Evolutionary conservation across 1,140 invertebrate genomes (phyloP).

Genomic region (Druon quercuslanigerum): DNA sequence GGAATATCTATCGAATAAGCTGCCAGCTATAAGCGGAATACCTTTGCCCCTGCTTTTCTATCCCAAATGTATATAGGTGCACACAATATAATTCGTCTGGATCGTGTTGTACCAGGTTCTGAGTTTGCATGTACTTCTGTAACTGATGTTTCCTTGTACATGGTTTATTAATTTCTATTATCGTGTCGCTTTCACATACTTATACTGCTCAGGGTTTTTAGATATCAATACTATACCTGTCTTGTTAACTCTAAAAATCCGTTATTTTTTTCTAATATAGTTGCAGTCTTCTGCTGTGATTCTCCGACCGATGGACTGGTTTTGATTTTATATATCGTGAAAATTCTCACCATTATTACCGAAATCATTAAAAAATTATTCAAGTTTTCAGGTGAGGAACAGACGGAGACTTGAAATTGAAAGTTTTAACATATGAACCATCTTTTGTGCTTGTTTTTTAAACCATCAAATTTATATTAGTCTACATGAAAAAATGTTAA

Average conservation of each 20-base stretch:
- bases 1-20: constrained; percentile 68
- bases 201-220: neutral
- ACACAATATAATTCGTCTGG: constrained; percentile 1
- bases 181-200: constrained; percentile 6
- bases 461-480: too few relatives aligned
- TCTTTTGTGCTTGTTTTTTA: too few relatives aligned
- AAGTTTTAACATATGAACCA: too few relatives aligned
- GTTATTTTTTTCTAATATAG: neutral
- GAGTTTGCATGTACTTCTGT: neutral
- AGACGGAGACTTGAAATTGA: too few relatives aligned
- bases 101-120: constrained; percentile 14
- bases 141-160: neutral
- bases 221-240: neutral
- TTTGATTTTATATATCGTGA: too few relatives aligned
- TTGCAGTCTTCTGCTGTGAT: neutral
- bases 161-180: constrained; percentile 8
- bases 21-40: constrained; percentile 36
- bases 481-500: too few relatives aligned
- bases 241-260: neutral
- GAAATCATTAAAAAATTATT: too few relatives aligned
- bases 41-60: constrained; percentile 15
- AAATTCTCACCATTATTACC: too few relatives aligned
- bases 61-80: neutral
- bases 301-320: too few relatives aligned
- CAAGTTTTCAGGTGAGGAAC: too few relatives aligned